Evolutionary conservation across 2,113 vertebrate species (phyloP).

Genomic region (Taxidea taxus): DNA sequence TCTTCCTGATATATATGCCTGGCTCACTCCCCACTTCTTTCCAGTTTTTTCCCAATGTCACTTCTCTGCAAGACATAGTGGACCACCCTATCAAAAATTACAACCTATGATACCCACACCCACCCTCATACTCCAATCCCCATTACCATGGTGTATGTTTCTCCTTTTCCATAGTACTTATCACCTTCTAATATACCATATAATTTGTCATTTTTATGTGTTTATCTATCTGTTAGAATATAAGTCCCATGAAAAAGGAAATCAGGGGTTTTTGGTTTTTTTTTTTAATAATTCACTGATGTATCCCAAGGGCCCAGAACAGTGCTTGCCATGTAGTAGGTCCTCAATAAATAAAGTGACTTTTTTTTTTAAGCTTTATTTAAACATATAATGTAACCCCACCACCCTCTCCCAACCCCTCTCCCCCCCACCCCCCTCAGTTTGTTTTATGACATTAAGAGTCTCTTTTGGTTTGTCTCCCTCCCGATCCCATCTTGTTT

Average conservation of each 20-base stretch:
- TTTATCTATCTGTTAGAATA: neutral
- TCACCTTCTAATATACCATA: neutral
- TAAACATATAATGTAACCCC: too few species aligned
- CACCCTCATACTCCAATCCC: neutral
- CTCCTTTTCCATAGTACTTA: neutral
- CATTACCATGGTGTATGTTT: neutral
- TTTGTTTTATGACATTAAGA: too few species aligned
- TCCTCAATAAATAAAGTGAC: neutral
- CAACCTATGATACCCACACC: neutral
- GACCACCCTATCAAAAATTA: neutral
- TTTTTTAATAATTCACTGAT: neutral
- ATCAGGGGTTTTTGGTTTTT: neutral
- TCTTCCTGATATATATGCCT: neutral
- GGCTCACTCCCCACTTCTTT: neutral
- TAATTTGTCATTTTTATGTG: neutral
- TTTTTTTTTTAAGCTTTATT: too few species aligned
- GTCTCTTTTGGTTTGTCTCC: too few species aligned
- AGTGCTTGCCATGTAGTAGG: neutral
- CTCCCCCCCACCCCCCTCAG: too few species aligned
- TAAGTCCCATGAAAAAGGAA: slow-evolving; percentile 9
- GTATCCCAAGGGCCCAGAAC: neutral
- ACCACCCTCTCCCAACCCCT: too few species aligned
- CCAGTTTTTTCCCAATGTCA: neutral
- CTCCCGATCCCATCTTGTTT: too few species aligned
- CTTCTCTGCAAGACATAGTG: neutral